Conservation (phyloP, 2,888 invertebrate genomes). For the Drosophila monieri region DNA sequence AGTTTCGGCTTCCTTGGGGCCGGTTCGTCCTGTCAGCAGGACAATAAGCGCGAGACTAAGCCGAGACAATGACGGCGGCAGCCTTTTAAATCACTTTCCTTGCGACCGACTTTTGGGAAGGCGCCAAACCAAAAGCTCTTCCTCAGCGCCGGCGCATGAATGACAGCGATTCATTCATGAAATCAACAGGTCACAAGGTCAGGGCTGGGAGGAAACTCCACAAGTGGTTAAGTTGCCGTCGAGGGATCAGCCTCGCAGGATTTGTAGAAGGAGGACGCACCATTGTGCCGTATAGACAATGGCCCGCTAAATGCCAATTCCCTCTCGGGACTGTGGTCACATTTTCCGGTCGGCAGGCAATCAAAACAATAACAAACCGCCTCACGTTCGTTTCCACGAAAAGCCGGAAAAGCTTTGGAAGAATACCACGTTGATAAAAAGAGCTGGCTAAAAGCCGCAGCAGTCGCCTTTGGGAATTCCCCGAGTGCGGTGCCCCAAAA, state of each 20-base stretch:
- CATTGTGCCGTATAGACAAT: conserved; percentile 7
- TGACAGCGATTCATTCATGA: conserved; percentile 53
- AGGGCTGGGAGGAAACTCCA: conserved; percentile 47
- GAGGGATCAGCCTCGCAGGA: conserved; percentile 25
- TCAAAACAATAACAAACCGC: conserved; percentile 47
- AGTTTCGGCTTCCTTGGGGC: background rate
- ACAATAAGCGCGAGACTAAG: conserved; percentile 69
- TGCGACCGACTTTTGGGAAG: conserved; percentile 60
- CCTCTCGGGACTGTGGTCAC: conserved; percentile 2
- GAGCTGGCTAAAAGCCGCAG: conserved; percentile 13
- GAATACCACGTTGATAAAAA: background rate
- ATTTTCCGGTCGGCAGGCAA: conserved; percentile 8
- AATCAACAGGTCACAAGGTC: conserved; percentile 65
- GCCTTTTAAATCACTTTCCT: conserved; percentile 53
- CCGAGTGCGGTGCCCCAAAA: conserved; percentile 21
- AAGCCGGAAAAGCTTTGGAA: conserved; percentile 64
- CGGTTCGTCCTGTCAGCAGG: conserved; percentile 42
- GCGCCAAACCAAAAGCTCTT: conserved; percentile 71
- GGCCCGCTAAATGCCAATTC: conserved; percentile 11
- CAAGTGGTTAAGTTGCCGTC: conserved; percentile 49
- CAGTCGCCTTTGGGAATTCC: conserved; percentile 28
- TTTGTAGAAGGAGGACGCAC: conserved; percentile 4
- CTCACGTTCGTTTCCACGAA: conserved; percentile 35
- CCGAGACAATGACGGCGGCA: conserved; percentile 52
- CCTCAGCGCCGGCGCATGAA: conserved; percentile 24